Conservation (phyloP, 2,888 invertebrate genomes). For the Megaustenia siamemsis region DNA sequence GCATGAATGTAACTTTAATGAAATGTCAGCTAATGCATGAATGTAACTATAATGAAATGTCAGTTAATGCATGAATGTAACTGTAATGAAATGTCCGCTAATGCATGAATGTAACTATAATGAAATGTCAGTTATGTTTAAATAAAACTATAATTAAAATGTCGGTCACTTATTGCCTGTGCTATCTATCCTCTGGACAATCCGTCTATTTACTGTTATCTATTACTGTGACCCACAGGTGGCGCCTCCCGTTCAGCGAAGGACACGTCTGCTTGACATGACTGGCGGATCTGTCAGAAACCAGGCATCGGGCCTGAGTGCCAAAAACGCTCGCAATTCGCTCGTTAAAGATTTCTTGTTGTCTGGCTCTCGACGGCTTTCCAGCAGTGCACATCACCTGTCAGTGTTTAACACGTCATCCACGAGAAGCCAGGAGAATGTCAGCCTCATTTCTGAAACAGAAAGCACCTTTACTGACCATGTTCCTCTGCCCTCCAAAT, state of each 20-base stretch:
- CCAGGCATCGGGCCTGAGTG: neutral
- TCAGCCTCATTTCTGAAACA: neutral
- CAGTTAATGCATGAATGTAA: neutral
- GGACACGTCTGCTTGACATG: slow-evolving; percentile 4
- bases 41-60: no score
- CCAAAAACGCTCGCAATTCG: neutral
- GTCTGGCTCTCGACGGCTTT: neutral
- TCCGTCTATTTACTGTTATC: neutral
- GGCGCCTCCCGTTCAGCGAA: neutral
- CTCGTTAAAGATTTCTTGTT: slow-evolving; percentile 4
- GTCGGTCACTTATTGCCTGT: neutral
- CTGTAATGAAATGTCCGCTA: neutral
- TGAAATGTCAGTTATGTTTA: neutral
- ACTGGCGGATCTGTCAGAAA: neutral
- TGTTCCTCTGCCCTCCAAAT: neutral
- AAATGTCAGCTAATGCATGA: no score
- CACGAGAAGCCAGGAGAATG: slow-evolving; percentile 2
- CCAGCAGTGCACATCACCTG: neutral
- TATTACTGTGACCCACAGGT: neutral
- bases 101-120: neutral
- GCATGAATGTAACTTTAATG: no score
- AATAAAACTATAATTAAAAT: neutral
- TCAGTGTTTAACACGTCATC: neutral
- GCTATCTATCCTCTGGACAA: neutral
- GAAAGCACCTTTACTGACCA: slow-evolving; percentile 8